phyloP scores from a whole-genome alignment of 2,888 invertebrate species.

The Pachymerium ferrugineum region DNA sequence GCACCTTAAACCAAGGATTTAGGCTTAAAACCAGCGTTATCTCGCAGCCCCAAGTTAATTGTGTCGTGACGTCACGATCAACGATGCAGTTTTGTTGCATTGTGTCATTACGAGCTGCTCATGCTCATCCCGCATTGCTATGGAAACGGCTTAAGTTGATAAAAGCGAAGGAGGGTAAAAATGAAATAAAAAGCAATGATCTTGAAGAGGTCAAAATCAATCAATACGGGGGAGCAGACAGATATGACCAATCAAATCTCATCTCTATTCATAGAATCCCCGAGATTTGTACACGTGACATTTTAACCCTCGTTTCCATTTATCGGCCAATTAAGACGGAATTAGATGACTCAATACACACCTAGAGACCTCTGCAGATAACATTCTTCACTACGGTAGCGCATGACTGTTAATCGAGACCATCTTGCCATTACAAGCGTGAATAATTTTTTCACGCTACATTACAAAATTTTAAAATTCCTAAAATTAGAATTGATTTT shows the following conservation, averaged over 20 bases:
- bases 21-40: not conserved
- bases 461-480: no score
- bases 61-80: no score
- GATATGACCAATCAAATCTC: not conserved
- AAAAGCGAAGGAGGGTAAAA: not conserved
- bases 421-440: no score
- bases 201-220: constrained; percentile 1
- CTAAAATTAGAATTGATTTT: no score
- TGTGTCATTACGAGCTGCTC: not conserved
- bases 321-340: constrained; percentile 12
- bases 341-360: constrained; percentile 15
- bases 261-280: not conserved
- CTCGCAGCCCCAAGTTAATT: no score
- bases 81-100: not conserved
- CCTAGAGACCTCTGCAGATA: not conserved
- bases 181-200: not conserved
- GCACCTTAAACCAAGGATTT: no score
- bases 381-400: not conserved
- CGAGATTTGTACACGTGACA: not conserved
- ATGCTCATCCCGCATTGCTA: not conserved
- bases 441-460: no score
- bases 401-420: not conserved
- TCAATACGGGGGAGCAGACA: not conserved
- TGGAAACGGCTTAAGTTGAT: not conserved
- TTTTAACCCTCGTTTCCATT: constrained; percentile 11